phyloP scores from a whole-genome alignment of 2,113 vertebrate species.

The Noturus placidus region DNA sequence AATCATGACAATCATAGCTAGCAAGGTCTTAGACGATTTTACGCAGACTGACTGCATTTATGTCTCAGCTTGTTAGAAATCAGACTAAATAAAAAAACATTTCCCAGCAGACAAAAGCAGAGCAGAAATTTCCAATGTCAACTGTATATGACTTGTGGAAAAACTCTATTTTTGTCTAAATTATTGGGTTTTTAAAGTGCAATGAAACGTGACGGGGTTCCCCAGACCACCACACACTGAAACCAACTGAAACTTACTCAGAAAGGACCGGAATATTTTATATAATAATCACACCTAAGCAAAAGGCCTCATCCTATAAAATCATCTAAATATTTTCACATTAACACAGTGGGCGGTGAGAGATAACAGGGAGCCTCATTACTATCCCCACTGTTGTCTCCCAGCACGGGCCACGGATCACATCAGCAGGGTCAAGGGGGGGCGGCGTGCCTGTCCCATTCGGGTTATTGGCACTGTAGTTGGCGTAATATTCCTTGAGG shows the following conservation, averaged over 20 bases:
- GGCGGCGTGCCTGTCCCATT: slow-evolving; percentile 75
- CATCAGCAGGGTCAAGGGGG: slow-evolving; percentile 82
- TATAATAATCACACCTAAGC: background rate
- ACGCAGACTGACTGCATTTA: background rate
- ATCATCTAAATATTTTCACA: background rate
- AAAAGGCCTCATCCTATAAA: background rate
- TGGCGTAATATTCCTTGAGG: slow-evolving; percentile 81
- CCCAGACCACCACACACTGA: background rate
- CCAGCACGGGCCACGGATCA: slow-evolving; percentile 96
- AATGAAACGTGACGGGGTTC: background rate
- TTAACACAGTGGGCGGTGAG: background rate
- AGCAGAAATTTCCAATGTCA: background rate
- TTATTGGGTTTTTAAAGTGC: background rate
- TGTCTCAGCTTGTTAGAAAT: background rate
- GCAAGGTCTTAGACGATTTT: background rate
- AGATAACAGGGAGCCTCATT: slow-evolving; percentile 59
- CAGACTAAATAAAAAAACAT: background rate
- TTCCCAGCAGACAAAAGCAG: background rate
- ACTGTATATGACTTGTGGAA: background rate
- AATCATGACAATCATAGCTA: background rate
- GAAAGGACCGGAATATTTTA: background rate
- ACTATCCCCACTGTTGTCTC: slow-evolving; percentile 95
- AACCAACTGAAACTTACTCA: background rate
- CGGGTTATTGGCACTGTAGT: slow-evolving; percentile 61
- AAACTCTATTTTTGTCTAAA: background rate